Percentiles rank a stretch among this genome's conserved stretches.
Conservation (phyloP, 2,888 invertebrate species). For the Epinotia demarniana region DNA sequence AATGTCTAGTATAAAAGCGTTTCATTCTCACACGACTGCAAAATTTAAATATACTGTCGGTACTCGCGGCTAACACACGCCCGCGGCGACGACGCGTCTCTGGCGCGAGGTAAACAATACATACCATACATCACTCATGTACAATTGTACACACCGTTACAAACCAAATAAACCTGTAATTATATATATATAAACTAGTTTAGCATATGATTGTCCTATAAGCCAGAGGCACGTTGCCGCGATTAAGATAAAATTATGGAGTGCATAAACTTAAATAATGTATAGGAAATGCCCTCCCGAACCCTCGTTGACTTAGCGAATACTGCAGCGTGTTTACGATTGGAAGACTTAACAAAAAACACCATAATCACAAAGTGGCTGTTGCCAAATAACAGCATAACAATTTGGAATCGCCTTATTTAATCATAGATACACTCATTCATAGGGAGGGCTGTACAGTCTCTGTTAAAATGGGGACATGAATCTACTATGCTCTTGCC, state of each 20-base stretch:
- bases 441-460: constrained; percentile 60
- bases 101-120: constrained; percentile 33
- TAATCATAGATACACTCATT: constrained; percentile 28
- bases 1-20: constrained; percentile 76
- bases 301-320: constrained; percentile 59
- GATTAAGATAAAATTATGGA: constrained; percentile 62
- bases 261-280: constrained; percentile 80
- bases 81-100: constrained; percentile 28
- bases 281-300: constrained; percentile 81
- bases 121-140: constrained; percentile 31
- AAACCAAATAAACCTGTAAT: constrained; percentile 36
- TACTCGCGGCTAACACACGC: constrained; percentile 55
- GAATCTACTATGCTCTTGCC: constrained; percentile 37
- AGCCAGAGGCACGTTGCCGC: constrained; percentile 38
- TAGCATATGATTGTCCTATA: constrained; percentile 36
- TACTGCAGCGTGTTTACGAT: constrained; percentile 67
- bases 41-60: constrained; percentile 61
- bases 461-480: constrained; percentile 50
- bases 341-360: constrained; percentile 59
- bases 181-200: constrained; percentile 34
- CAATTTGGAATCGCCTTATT: constrained; percentile 41
- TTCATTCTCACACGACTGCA: constrained; percentile 73
- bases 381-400: constrained; percentile 32
- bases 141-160: constrained; percentile 19
- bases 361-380: constrained; percentile 42